Conservation (phyloP, 2,113 vertebrate genomes). For the Peucedramus taeniatus region DNA sequence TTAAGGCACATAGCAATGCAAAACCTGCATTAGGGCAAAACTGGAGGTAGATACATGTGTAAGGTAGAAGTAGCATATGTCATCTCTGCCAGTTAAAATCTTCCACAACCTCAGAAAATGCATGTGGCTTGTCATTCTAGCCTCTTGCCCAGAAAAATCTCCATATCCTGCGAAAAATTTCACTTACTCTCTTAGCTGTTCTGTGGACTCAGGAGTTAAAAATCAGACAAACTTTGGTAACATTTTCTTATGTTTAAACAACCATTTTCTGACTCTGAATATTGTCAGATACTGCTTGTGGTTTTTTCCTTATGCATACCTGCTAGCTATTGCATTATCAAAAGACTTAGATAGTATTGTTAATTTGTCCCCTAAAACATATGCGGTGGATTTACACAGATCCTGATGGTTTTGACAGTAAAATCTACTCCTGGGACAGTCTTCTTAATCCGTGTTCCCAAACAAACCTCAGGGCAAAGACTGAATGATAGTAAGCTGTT, state of each 20-base stretch:
- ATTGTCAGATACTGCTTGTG: not conserved
- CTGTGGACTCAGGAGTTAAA: not conserved
- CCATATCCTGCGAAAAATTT: not conserved
- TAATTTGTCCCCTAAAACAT: conserved; percentile 35
- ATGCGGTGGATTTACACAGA: not conserved
- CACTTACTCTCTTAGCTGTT: not conserved
- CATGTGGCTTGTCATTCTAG: not conserved
- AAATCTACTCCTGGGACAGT: conserved; percentile 6
- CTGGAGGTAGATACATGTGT: not conserved
- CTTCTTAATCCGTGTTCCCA: conserved; percentile 29
- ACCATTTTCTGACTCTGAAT: not conserved
- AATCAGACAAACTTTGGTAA: not conserved
- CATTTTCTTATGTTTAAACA: not conserved
- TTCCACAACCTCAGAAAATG: not conserved
- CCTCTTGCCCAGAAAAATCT: not conserved
- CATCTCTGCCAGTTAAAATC: not conserved
- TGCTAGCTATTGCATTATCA: conserved; percentile 39
- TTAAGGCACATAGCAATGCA: not conserved
- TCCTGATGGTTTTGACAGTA: conserved; percentile 47
- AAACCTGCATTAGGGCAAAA: not conserved
- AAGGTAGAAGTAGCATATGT: not conserved
- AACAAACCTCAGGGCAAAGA: conserved; percentile 35
- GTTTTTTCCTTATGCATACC: not conserved
- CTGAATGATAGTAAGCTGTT: conserved; percentile 20
- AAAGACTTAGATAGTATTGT: not conserved